These are phyloP conservation scores for Gorsachius magnificus DNA, from an alignment of 2,797 vertebrate genomes.

Conservation along the genomic window DNA sequence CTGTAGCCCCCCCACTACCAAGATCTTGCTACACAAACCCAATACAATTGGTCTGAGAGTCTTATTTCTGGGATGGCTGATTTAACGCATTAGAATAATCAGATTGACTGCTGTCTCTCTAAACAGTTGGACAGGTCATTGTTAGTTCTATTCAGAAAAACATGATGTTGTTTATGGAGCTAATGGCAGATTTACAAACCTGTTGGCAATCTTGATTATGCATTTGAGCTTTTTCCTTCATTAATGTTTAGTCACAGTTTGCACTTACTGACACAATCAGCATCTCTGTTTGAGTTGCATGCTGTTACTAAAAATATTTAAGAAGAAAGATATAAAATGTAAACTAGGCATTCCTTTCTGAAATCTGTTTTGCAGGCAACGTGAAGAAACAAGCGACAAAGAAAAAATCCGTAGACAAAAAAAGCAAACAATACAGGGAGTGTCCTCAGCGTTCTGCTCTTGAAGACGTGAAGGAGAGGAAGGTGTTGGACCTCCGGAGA, in stretches of 20 bases:
- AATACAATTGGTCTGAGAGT: neutral
- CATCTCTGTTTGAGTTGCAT: neutral
- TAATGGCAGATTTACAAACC: neutral
- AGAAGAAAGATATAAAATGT: neutral
- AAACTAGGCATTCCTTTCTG: neutral
- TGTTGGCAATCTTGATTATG: neutral
- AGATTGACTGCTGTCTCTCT: neutral
- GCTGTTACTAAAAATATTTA: neutral
- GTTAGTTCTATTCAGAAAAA: neutral
- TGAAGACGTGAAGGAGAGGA: conserved; percentile 94
- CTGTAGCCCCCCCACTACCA: too few species aligned
- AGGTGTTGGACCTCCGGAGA: conserved; percentile 94
- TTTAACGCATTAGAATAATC: conserved; percentile 15
- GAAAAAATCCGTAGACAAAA: conserved; percentile 89
- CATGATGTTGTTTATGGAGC: neutral
- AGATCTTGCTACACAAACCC: too few species aligned
- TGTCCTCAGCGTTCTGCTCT: conserved; percentile 79
- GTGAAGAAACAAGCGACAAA: conserved; percentile 87
- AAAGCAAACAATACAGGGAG: conserved; percentile 87
- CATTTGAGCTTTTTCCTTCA: neutral
- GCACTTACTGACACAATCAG: neutral
- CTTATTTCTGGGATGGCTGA: neutral
- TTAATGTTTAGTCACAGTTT: neutral
- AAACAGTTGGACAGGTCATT: neutral
- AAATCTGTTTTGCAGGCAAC: conserved; percentile 79